phyloP scores from a whole-genome alignment of 1,140 invertebrate genomes.

The Cephus cinctus region DNA sequence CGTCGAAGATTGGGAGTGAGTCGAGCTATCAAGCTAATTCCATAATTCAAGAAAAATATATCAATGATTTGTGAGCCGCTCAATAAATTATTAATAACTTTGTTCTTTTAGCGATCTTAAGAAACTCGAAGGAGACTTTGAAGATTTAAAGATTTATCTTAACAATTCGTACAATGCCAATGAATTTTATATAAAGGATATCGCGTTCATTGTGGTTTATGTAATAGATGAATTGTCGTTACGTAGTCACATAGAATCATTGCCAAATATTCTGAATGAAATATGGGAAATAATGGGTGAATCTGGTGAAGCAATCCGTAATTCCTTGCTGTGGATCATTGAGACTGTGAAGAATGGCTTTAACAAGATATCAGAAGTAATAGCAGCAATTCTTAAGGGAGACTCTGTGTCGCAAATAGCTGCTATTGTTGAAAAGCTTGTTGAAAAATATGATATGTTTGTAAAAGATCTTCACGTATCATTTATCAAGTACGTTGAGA shows the following conservation, averaged over 20 bases:
- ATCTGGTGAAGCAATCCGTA: constrained; percentile 72
- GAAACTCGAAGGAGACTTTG: constrained; percentile 70
- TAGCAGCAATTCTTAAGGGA: constrained; percentile 68
- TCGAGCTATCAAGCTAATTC: constrained; percentile 13
- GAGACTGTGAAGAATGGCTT: constrained; percentile 72
- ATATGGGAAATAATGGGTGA: constrained; percentile 82
- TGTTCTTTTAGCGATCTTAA: constrained; percentile 61
- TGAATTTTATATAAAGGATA: constrained; percentile 80
- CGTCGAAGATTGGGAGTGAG: constrained; percentile 69
- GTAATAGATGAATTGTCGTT: constrained; percentile 76
- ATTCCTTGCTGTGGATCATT: constrained; percentile 72
- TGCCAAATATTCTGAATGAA: constrained; percentile 77
- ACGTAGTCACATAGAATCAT: constrained; percentile 71
- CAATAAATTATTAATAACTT: constrained; percentile 6
- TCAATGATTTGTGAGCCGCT: background rate
- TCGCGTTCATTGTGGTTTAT: constrained; percentile 66
- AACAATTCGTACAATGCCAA: constrained; percentile 77
- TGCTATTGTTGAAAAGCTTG: constrained; percentile 64
- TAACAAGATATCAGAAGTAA: constrained; percentile 66
- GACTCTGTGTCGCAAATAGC: constrained; percentile 71
- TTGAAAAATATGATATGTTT: constrained; percentile 76
- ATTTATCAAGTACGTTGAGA: constrained; percentile 73
- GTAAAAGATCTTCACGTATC: constrained; percentile 75
- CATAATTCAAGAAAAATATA: constrained; percentile 2
- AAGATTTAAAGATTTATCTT: constrained; percentile 67